These are phyloP conservation scores for Albula goreensis DNA, from an alignment of 2,113 vertebrate genomes.

Conservation along the genomic window DNA sequence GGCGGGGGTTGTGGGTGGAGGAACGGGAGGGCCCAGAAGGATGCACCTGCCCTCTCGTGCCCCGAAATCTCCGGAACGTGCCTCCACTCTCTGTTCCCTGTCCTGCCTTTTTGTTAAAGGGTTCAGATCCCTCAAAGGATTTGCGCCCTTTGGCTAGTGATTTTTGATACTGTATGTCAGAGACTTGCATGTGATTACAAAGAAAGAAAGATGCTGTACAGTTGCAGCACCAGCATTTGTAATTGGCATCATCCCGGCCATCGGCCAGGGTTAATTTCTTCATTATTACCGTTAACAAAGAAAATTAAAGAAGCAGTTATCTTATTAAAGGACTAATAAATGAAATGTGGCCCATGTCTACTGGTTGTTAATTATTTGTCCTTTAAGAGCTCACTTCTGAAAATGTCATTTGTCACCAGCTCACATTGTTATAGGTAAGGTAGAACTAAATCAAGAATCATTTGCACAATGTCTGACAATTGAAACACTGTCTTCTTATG, in stretches of 20 bases:
- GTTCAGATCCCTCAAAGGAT: constrained; percentile 43
- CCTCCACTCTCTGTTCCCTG: constrained; percentile 51
- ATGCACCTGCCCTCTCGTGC: constrained; percentile 31
- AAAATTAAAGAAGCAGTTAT: constrained; percentile 72
- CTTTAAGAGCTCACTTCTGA: constrained; percentile 41
- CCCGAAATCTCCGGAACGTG: constrained; percentile 50
- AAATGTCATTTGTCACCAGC: constrained; percentile 20
- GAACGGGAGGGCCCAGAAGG: constrained; percentile 34
- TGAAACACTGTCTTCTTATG: neutral
- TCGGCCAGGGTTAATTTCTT: constrained; percentile 59
- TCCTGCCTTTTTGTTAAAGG: constrained; percentile 58
- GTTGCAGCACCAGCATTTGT: constrained; percentile 72
- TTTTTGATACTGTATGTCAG: constrained; percentile 68
- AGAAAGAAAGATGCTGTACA: constrained; percentile 55
- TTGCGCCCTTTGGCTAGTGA: constrained; percentile 60
- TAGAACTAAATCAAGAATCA: neutral
- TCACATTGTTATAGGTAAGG: neutral
- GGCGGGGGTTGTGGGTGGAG: constrained; percentile 30
- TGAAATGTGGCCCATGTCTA: constrained; percentile 70
- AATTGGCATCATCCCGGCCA: constrained; percentile 67
- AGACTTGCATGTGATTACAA: constrained; percentile 70
- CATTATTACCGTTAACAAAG: constrained; percentile 65
- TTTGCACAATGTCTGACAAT: neutral
- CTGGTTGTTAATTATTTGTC: constrained; percentile 72
- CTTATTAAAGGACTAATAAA: constrained; percentile 78